phyloP scores from a whole-genome alignment of 2,888 invertebrate genomes.

The Dolomedes plantarius region DNA sequence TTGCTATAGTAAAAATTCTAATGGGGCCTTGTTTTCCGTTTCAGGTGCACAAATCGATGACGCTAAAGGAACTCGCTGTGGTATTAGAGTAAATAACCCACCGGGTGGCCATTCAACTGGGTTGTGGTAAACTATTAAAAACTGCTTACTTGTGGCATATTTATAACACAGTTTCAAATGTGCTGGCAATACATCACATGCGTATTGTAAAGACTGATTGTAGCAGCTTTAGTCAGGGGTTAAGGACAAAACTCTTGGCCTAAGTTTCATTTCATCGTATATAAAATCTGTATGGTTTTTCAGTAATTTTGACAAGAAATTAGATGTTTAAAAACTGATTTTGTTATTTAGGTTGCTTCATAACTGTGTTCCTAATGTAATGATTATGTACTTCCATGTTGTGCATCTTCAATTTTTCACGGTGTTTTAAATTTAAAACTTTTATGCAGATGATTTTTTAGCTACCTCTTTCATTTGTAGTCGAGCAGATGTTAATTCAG shows the following conservation, averaged over 20 bases:
- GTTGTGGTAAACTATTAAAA: slow-evolving; percentile 74
- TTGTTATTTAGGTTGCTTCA: slow-evolving; percentile 13
- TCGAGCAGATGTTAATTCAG: background rate
- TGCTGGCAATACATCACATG: background rate
- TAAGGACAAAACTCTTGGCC: too few species aligned
- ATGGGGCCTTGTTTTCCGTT: too few species aligned
- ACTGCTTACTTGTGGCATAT: background rate
- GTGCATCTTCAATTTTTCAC: background rate
- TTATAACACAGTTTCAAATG: background rate
- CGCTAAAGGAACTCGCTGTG: slow-evolving; percentile 76
- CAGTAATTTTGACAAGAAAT: background rate
- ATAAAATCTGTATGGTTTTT: background rate
- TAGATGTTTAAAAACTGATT: background rate
- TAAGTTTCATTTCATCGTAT: background rate
- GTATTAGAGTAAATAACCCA: slow-evolving; percentile 89
- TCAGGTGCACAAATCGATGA: slow-evolving; percentile 80
- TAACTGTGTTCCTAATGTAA: slow-evolving; percentile 7
- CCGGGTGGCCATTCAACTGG: slow-evolving; percentile 92
- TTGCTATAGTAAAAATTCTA: too few species aligned
- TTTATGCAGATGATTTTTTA: background rate
- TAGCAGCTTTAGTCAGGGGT: background rate
- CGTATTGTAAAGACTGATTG: slow-evolving; percentile 21
- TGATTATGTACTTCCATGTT: slow-evolving; percentile 8
- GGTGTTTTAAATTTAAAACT: background rate
- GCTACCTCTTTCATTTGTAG: background rate